Evolutionary conservation across 64 coral and sea anemone species (phyloP).

Genomic region (Stichodactyla helianthus): DNA sequence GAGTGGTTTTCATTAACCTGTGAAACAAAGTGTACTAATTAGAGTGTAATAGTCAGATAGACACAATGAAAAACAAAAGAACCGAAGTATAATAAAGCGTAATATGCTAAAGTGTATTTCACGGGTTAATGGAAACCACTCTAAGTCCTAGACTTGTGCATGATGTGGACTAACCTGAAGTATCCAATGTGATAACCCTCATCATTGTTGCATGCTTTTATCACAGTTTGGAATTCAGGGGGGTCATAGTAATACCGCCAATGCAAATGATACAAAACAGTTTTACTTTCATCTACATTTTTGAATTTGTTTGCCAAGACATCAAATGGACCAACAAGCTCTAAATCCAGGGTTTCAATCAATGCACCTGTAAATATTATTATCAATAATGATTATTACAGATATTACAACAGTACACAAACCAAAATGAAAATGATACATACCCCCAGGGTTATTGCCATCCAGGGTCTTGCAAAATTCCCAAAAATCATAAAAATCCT

Average conservation of each 20-base stretch:
- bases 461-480: conserved; percentile 78
- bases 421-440: not conserved
- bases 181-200: conserved; percentile 88
- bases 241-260: conserved; percentile 95
- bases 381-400: not conserved
- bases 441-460: conserved; percentile 51
- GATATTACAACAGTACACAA: not conserved
- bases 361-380: conserved; percentile 60
- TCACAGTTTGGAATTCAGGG: conserved; percentile 90
- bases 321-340: conserved; percentile 94
- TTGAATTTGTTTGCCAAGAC: conserved; percentile 62
- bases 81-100: no score
- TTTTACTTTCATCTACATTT: conserved; percentile 26
- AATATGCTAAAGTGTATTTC: no score
- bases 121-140: no score
- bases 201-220: conserved; percentile 59
- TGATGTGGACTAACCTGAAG: conserved; percentile 52
- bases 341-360: conserved; percentile 39
- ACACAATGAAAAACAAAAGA: no score
- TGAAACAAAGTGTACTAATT: no score
- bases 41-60: no score
- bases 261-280: conserved; percentile 65
- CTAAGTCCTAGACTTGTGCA: no score
- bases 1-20: no score
- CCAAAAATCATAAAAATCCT: conserved; percentile 92